These are phyloP conservation scores for Chloebia gouldiae DNA, from an alignment of 2,113 vertebrate species.

Conservation along the genomic window DNA sequence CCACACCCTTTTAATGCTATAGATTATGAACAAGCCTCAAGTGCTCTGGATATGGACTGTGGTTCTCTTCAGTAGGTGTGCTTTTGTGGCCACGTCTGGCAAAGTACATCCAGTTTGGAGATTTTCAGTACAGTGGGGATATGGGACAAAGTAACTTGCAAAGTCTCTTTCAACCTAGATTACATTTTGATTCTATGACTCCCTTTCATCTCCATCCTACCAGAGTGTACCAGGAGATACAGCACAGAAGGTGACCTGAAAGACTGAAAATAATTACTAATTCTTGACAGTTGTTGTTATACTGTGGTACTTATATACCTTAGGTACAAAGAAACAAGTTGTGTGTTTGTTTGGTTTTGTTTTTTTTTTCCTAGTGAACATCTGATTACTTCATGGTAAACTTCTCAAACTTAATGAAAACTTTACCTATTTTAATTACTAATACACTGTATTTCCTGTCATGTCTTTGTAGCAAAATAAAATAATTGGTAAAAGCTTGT, in stretches of 20 bases:
- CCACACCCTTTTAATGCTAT: neutral
- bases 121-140: neutral
- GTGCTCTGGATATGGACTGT: neutral
- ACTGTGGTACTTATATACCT: neutral
- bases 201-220: neutral
- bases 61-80: neutral
- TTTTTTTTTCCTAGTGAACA: neutral
- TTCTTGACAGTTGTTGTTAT: neutral
- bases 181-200: neutral
- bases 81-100: neutral
- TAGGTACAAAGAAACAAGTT: neutral
- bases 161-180: neutral
- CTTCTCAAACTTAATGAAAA: neutral
- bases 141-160: neutral
- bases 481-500: neutral
- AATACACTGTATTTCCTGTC: neutral
- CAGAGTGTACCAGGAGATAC: neutral
- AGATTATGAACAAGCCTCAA: neutral
- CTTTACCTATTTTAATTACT: neutral
- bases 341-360: neutral
- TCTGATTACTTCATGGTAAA: neutral
- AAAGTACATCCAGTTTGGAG: neutral
- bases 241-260: neutral
- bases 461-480: neutral
- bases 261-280: neutral